These are phyloP conservation scores for Psococerastis gibbosa DNA, from an alignment of 2,888 invertebrate genomes.

Conservation along the genomic window DNA sequence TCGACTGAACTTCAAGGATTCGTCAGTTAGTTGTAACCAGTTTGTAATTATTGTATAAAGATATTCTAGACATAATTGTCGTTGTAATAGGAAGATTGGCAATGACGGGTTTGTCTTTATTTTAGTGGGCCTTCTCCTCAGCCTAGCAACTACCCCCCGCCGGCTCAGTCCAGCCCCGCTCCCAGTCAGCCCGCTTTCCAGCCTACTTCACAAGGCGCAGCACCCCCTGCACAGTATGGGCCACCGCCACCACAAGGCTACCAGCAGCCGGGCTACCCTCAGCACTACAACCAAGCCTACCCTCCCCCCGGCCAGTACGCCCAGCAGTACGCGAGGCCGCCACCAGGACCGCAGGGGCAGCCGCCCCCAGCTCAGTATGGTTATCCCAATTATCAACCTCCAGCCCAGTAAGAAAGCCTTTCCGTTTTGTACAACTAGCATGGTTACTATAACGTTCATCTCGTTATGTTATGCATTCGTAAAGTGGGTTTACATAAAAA, in stretches of 20 bases:
- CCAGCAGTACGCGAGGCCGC: constrained; percentile 26
- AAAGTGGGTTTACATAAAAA: too few relatives aligned
- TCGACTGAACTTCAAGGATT: too few relatives aligned
- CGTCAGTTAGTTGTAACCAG: constrained; percentile 12
- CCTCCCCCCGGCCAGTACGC: constrained; percentile 29
- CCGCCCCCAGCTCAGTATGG: constrained; percentile 54
- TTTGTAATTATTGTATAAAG: too few relatives aligned
- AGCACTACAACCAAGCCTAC: constrained; percentile 32
- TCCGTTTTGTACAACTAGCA: too few relatives aligned
- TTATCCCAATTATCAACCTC: constrained; percentile 69
- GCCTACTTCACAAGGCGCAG: constrained; percentile 28
- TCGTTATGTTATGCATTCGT: too few relatives aligned
- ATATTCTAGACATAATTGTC: too few relatives aligned
- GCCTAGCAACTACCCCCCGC: constrained; percentile 18
- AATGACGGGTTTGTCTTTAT: too few relatives aligned
- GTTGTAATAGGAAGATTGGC: too few relatives aligned
- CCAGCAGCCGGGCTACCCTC: constrained; percentile 38
- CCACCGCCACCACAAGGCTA: constrained; percentile 40
- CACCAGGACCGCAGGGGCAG: constrained; percentile 42
- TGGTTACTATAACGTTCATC: too few relatives aligned
- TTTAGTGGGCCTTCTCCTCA: background rate
- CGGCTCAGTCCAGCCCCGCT: constrained; percentile 18
- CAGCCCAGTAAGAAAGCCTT: constrained; percentile 35
- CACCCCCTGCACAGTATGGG: constrained; percentile 32
- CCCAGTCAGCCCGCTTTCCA: constrained; percentile 25